Conservation (phyloP, 2,797 vertebrate species). For the Helicolenus hilgendorfi region DNA sequence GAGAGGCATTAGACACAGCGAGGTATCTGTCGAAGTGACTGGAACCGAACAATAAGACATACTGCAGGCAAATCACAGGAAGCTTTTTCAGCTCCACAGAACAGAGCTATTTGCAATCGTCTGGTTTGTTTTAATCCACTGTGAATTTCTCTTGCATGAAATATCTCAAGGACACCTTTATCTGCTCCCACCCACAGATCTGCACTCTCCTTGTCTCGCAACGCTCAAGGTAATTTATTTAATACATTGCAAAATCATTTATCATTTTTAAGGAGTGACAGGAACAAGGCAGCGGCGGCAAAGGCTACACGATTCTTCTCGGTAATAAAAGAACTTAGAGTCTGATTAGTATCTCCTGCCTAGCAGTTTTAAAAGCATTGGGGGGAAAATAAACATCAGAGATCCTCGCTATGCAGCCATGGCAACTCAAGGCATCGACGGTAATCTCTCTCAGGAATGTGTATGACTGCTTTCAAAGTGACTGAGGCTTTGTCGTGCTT, state of each 20-base stretch:
- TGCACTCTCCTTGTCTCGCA: conserved; percentile 40
- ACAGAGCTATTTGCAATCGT: conserved; percentile 9
- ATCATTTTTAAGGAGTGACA: conserved; percentile 76
- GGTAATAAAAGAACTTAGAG: conserved; percentile 52
- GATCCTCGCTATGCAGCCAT: conserved; percentile 56
- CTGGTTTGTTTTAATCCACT: conserved; percentile 48
- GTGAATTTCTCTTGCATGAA: conserved; percentile 51
- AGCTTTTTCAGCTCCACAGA: conserved; percentile 3
- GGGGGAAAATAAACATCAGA: conserved; percentile 50
- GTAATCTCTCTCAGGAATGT: conserved; percentile 55
- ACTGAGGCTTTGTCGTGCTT: conserved; percentile 33
- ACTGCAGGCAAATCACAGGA: conserved; percentile 6
- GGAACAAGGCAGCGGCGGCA: conserved; percentile 51
- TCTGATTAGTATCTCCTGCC: conserved; percentile 69
- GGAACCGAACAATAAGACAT: neutral
- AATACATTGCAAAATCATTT: conserved; percentile 74
- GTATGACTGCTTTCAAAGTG: conserved; percentile 35
- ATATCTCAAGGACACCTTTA: conserved; percentile 74
- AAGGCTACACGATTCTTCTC: conserved; percentile 51
- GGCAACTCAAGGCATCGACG: conserved; percentile 54
- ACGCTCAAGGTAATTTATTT: conserved; percentile 73
- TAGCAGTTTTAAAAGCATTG: conserved; percentile 57
- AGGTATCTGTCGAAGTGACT: neutral
- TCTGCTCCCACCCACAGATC: conserved; percentile 65
- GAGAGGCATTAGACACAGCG: neutral